Conservation (phyloP, 1,140 invertebrate species). For the Glomeris maerens region DNA sequence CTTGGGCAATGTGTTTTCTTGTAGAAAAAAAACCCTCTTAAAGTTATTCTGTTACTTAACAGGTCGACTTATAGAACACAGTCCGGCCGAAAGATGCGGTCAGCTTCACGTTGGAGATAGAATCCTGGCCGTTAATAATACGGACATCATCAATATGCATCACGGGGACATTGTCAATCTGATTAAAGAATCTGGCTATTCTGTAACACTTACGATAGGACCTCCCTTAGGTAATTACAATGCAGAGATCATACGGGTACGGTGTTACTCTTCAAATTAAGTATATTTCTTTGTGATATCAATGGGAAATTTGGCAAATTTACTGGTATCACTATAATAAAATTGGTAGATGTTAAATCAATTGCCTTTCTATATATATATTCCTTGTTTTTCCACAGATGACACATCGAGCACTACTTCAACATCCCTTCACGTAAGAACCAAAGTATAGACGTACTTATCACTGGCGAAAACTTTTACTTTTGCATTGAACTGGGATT, state of each 20-base stretch:
- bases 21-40: too few relatives aligned
- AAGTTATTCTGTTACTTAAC: neutral
- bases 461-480: too few relatives aligned
- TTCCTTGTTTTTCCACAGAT: slow-evolving; percentile 30
- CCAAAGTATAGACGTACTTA: too few relatives aligned
- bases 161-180: slow-evolving; percentile 92
- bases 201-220: slow-evolving; percentile 77
- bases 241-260: neutral
- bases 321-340: neutral
- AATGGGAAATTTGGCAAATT: neutral
- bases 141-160: slow-evolving; percentile 76
- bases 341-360: slow-evolving; percentile 2
- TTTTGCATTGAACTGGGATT: too few relatives aligned
- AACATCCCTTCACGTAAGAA: slow-evolving; percentile 38
- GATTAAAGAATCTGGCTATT: slow-evolving; percentile 81
- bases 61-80: slow-evolving; percentile 86
- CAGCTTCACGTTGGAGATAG: slow-evolving; percentile 83
- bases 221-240: slow-evolving; percentile 40
- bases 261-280: neutral
- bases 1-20: too few relatives aligned
- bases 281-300: neutral
- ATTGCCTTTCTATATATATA: too few relatives aligned
- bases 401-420: slow-evolving; percentile 39
- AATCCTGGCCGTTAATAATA: slow-evolving; percentile 89
- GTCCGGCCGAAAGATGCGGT: slow-evolving; percentile 83